These are phyloP conservation scores for Rhagoletis pomonella DNA, from an alignment of 1,140 invertebrate genomes.

Conservation along the genomic window DNA sequence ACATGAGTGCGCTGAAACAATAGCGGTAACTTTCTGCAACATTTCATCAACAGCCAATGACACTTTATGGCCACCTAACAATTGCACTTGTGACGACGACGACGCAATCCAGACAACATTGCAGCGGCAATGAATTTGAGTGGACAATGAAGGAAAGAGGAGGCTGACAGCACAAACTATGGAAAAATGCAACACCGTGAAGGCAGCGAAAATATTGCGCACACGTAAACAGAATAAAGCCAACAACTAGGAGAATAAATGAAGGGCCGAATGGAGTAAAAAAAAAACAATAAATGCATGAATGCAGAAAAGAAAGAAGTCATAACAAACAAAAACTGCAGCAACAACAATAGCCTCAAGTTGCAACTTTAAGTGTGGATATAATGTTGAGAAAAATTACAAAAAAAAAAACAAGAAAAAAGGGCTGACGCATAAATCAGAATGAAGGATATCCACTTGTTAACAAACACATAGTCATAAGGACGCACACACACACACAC, in stretches of 20 bases:
- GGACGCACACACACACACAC: neutral
- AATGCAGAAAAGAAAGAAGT: conserved; percentile 43
- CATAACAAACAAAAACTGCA: conserved; percentile 22
- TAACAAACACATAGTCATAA: conserved; percentile 25
- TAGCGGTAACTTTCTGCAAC: conserved; percentile 5
- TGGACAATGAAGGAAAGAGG: neutral
- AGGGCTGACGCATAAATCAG: conserved; percentile 40
- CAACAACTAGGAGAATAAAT: neutral
- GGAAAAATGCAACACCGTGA: neutral
- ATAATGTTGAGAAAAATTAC: neutral
- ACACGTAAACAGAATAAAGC: neutral
- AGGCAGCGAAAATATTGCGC: neutral
- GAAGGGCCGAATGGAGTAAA: neutral
- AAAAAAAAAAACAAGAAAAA: conserved; percentile 29
- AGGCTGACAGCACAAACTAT: neutral
- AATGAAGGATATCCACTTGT: conserved; percentile 47
- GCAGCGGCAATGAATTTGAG: no score
- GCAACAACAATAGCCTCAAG: conserved; percentile 40
- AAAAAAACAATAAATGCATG: neutral
- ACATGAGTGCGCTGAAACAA: conserved; percentile 21
- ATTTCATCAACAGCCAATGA: conserved; percentile 48
- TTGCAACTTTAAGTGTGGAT: conserved; percentile 27
- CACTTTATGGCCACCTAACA: conserved; percentile 37
- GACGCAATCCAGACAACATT: neutral
- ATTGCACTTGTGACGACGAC: conserved; percentile 31